Base-by-base conservation (phyloP, 2,888 invertebrate species). In the Tipula confusa region DNA sequence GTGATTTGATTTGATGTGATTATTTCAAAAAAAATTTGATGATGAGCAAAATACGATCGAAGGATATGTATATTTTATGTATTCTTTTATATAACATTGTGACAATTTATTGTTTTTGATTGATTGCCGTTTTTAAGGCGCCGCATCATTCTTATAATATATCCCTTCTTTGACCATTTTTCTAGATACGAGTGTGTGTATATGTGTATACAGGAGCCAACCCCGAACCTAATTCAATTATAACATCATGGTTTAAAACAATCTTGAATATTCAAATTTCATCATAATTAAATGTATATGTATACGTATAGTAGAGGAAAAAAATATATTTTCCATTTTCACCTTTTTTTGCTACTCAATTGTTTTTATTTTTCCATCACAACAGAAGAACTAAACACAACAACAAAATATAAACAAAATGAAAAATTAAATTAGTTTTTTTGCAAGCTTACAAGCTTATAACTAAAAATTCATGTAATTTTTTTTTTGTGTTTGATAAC, bases 391-490 rank as follows among this genome's bases (percentile, higher is more conserved):
- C 64, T 64, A 64, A 64, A 64, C 64, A 64, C 64, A 64, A 64
- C 64, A 64, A 24, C 18, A 64, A 24, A 64, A 64, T n/a, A 38
- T 38, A 38, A 48, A 24, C 64, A 64, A 64, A 64, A 64, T 24
- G 64, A 64, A 64, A 64, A 64, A 64, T 64, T 64, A 64, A 64
- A 64, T 64, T 64, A 64, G 64, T 64, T 64, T 64, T 36, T 43
- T 64, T 24, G 24, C 9, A 64, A 64, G 64, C 64, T 64, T 64
- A 64, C 64, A 64, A 64, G 64, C 64, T 64, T 64, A 64, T 64
- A 64, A 64, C 64, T 64, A 64, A 64, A 43, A 64, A 64, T 64
- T 64, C 64, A 64, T 64, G 64, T 64, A 64, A 38, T 43, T 43
- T 43, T 43, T 15, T 64, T 64, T 48, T 64, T 24, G 18, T 64